A percentile compares a stretch with the other conserved stretches of the same genome.
Conservation (phyloP, 2,113 vertebrate species). For the Podarcis muralis region DNA sequence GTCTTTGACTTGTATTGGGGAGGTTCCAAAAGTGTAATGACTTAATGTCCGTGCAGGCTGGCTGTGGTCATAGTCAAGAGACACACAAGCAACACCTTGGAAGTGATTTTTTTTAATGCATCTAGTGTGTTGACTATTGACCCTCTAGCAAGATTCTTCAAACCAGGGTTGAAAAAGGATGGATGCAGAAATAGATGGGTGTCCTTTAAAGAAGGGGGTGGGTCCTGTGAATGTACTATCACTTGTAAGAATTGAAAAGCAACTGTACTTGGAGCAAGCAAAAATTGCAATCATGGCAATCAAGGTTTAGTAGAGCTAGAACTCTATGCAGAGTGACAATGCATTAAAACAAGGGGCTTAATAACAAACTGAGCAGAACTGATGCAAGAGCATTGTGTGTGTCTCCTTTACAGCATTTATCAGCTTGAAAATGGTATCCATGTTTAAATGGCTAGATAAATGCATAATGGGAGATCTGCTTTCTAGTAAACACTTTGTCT, state of each 20-base stretch:
- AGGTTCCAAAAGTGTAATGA: background rate
- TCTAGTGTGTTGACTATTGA: background rate
- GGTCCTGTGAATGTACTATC: background rate
- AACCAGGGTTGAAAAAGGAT: background rate
- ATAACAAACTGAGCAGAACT: slow-evolving; percentile 35
- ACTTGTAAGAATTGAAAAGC: background rate
- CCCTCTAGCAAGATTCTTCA: background rate
- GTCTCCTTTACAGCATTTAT: slow-evolving; percentile 49
- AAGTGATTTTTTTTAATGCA: background rate
- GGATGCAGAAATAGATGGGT: background rate
- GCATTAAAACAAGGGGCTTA: slow-evolving; percentile 10
- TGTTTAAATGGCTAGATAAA: slow-evolving; percentile 47
- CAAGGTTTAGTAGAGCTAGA: slow-evolving; percentile 16
- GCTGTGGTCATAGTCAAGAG: background rate
- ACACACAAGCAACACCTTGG: background rate
- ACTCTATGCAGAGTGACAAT: slow-evolving; percentile 14
- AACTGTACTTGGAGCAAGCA: slow-evolving; percentile 6
- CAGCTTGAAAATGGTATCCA: slow-evolving; percentile 67
- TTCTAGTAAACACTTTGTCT: slow-evolving; percentile 50
- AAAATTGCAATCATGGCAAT: slow-evolving; percentile 8
- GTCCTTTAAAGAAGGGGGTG: background rate
- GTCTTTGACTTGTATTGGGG: background rate
- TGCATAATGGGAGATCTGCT: slow-evolving; percentile 54
- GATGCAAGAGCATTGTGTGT: slow-evolving; percentile 35
- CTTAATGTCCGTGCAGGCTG: too few relatives aligned